Base-by-base conservation (phyloP, 2,888 invertebrate species). In the Morpho deidamia region DNA sequence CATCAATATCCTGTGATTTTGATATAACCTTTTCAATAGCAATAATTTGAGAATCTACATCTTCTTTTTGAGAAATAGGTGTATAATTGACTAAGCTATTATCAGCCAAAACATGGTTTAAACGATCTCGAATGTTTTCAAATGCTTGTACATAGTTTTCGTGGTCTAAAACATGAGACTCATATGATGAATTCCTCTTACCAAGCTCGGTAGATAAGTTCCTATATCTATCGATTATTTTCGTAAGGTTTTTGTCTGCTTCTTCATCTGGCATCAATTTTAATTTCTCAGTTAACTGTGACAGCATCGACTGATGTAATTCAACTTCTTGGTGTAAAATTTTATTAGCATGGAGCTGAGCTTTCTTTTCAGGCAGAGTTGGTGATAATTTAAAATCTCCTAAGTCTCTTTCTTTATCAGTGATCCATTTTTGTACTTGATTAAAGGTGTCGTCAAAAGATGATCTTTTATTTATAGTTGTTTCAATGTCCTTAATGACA, bases 391-490 rank as follows among this genome's bases (percentile, higher is more conserved):
- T 93, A 50, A 93, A 91, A 48, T 93, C 93, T 39, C 93, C 92
- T 1, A 93, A 92, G 37, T 97, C 88, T 72, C 95, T 95, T 46
- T 92, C 91, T 73, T 95, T 94, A 0, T 97, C 97, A 52, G 92
- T 91, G 33, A 98, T 91, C 96, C 98, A 98, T 71, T 94, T 93
- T 63, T 94, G 94, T 7, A 97, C 94, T 91, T 97, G 97, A 44
- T 94, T 94, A 65, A 96, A 95, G 60, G 96, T 97, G 67, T 98
- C 97, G 75, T 98, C 97, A 76, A 98, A 97, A 1, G 97, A 97
- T 4, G 96, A 96, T 78, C 97, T 92, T 68, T 97, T 96, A 74
- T 97, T 95, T 59, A 98, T 92, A 39, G 95, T 94, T 0, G 94
- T 95, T 87, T 98, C 98, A 11, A 97, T 94, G 68, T 95, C 94